Evolutionary conservation across 2,113 vertebrate genomes (phyloP).

Genomic region (Siphamia tubifer): DNA sequence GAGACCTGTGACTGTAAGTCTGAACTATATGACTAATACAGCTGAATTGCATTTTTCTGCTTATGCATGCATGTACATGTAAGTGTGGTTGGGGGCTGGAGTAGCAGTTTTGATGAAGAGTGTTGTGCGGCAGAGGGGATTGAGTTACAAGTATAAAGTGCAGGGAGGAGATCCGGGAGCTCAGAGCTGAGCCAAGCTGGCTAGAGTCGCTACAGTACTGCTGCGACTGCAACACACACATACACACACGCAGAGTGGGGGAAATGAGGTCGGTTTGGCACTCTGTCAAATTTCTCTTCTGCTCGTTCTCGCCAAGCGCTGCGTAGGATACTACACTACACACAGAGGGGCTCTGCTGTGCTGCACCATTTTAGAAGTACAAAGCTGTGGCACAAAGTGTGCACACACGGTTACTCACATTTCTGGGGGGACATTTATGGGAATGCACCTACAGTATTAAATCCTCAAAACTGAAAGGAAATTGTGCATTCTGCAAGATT

Average conservation of each 20-base stretch:
- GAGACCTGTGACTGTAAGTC: not conserved
- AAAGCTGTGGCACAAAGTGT: conserved; percentile 25
- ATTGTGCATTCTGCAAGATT: conserved; percentile 7
- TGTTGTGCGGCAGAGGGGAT: conserved; percentile 33
- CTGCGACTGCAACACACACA: conserved; percentile 60
- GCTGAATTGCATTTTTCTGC: not conserved
- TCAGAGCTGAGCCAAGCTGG: conserved; percentile 56
- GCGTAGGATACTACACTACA: conserved; percentile 63
- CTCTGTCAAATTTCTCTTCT: conserved; percentile 63
- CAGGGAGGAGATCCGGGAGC: conserved; percentile 63
- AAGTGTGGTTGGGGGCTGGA: not conserved
- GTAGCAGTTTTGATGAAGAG: conserved; percentile 3
- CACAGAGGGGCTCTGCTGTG: conserved; percentile 54
- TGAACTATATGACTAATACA: not conserved
- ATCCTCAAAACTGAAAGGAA: conserved; percentile 33
- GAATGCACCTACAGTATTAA: not conserved
- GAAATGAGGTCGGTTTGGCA: conserved; percentile 73
- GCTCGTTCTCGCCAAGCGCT: conserved; percentile 47
- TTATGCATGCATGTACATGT: conserved; percentile 3
- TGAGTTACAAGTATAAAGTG: conserved; percentile 74
- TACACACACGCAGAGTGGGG: conserved; percentile 34
- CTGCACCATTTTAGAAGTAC: conserved; percentile 64
- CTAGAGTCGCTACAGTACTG: conserved; percentile 56
- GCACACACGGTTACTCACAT: conserved; percentile 9
- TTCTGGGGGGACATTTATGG: not conserved